Base-by-base conservation (phyloP, 1,140 invertebrate genomes). In the Pinna nobilis region DNA sequence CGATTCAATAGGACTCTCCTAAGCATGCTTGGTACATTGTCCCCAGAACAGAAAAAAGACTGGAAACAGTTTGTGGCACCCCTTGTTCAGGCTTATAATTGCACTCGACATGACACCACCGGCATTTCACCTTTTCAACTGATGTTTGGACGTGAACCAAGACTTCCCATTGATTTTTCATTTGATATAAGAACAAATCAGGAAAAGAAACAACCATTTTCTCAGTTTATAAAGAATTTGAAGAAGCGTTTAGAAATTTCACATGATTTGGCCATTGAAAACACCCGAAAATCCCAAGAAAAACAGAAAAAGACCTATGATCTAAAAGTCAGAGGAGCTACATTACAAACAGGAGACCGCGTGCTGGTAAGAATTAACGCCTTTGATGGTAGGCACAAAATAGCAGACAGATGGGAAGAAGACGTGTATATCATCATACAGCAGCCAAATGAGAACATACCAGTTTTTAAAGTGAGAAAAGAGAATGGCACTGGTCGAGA, bases 1-100 rank as follows among this genome's bases (percentile, higher is more conserved):
- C 49, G 82, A n/a, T 79, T 84, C 30, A 86, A 86, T 49, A 20
- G 73, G n/a, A 84, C 84, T 3, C 70, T 86, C 4, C 32, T 59
- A 5, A 44, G 33, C 32, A 66, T 72, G 70, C 47, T 72, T 6
- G 53, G 53, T 2, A 77, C 70, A 4, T 44, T 77, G 20, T 13
- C 44, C 18, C 23, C 13, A 1, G 33, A 66, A 2, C 18, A 66
- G 18, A 76, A 76, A 57, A 20, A 3, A 13, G 28, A 66, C n/a
- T 76, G 74, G 74, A 57, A 73, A 41, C 3, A n/a, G 5, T 53
- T 35, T 51, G 53, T 73, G 15, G 39, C 53, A n/a, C 28, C 55
- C 13, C 35, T 73, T 6, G 57, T 73, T 4, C 64, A 73, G 33
- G 60, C 49, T 9, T 76, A 76, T 49, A 76, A 76, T 37, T 53